phyloP scores from a whole-genome alignment of 1,140 invertebrate species.

The Anastrepha obliqua region DNA sequence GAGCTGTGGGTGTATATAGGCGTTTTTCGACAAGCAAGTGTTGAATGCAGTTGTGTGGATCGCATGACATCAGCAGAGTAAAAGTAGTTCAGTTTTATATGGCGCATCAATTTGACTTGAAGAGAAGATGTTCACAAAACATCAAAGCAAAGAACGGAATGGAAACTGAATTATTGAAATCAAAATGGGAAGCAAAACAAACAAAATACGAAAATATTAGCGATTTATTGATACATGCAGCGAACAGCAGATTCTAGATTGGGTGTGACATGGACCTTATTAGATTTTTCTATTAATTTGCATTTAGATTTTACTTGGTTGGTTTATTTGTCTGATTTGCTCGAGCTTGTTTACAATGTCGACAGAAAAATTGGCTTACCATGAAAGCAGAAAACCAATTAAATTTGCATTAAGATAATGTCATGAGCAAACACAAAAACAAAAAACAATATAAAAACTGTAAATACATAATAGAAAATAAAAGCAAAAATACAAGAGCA shows the following conservation, averaged over 20 bases:
- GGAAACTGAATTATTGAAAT: neutral
- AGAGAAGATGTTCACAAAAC: too few species aligned
- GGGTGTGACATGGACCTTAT: neutral
- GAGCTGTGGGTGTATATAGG: neutral
- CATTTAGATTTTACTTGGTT: neutral
- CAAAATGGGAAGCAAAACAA: neutral
- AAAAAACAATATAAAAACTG: neutral
- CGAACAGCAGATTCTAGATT: neutral
- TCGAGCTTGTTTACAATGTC: neutral
- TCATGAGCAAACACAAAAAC: neutral
- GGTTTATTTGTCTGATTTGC: neutral
- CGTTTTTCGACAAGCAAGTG: neutral
- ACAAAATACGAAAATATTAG: neutral
- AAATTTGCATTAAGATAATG: constrained; percentile 24
- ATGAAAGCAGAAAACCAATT: constrained; percentile 19
- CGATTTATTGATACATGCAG: neutral
- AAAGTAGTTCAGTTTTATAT: neutral
- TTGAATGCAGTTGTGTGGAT: neutral
- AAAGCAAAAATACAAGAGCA: neutral
- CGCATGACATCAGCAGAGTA: constrained; percentile 29
- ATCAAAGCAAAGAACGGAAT: too few species aligned
- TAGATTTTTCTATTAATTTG: neutral
- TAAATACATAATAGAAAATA: neutral
- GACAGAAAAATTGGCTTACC: neutral
- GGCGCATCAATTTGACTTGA: neutral